These are phyloP conservation scores for Ailurus styani DNA, from an alignment of 2,113 vertebrate genomes.

Conservation along the genomic window DNA sequence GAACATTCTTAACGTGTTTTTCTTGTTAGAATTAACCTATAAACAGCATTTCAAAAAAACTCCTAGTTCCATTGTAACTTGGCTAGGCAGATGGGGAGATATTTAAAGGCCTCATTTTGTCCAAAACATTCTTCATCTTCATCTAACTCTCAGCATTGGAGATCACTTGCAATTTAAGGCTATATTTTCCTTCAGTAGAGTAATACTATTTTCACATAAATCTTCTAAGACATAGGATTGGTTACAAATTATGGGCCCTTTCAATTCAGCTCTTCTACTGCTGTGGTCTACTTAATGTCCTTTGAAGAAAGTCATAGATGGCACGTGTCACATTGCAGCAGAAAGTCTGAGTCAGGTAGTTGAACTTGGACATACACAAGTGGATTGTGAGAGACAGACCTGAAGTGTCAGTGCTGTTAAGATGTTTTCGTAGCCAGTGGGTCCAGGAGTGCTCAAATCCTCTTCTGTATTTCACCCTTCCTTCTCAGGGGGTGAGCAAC, in stretches of 20 bases:
- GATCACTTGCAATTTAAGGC: not conserved
- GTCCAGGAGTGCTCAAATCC: not conserved
- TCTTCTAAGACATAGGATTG: not conserved
- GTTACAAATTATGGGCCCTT: not conserved
- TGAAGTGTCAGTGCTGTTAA: not conserved
- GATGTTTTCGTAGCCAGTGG: not conserved
- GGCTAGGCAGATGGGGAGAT: not conserved
- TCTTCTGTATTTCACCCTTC: not conserved
- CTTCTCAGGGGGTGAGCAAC: not conserved
- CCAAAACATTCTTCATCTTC: not conserved
- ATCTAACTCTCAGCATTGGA: not conserved
- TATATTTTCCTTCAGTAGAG: not conserved
- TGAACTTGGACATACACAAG: not conserved
- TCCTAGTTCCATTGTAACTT: not conserved
- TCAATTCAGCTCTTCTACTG: not conserved
- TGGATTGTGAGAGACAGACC: not conserved
- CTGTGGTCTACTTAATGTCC: not conserved
- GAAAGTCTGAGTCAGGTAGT: not conserved
- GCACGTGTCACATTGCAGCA: not conserved
- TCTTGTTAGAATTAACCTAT: not conserved
- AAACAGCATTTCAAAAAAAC: not conserved
- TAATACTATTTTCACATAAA: not conserved
- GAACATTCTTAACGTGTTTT: not conserved
- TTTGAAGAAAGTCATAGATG: not conserved
- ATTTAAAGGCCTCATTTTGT: not conserved